These are phyloP conservation scores for Pandion haliaetus DNA, from an alignment of 2,113 vertebrate species.

Conservation along the genomic window DNA sequence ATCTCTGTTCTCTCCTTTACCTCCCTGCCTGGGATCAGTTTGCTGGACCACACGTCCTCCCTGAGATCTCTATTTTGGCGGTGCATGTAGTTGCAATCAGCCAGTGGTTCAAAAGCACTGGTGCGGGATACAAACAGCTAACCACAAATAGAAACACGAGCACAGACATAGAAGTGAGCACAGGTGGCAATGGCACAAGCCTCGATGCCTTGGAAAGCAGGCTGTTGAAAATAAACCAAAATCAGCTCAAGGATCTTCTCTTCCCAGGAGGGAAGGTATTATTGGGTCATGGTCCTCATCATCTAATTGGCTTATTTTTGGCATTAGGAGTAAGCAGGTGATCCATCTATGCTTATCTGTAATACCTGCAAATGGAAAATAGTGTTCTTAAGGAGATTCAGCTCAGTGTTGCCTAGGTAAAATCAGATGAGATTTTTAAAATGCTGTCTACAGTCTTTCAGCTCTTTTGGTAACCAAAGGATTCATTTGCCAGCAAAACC, in stretches of 20 bases:
- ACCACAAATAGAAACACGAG: background rate
- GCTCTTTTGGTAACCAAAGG: background rate
- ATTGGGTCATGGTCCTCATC: background rate
- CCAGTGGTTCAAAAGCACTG: background rate
- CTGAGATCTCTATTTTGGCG: background rate
- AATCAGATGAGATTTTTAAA: background rate
- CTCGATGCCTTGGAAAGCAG: background rate
- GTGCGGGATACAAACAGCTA: background rate
- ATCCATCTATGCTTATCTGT: background rate
- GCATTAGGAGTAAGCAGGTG: background rate
- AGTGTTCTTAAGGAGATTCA: background rate
- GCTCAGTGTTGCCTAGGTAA: background rate
- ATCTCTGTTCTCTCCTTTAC: background rate
- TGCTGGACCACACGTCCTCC: background rate
- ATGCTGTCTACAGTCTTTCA: background rate
- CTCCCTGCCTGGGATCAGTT: background rate
- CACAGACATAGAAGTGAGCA: background rate
- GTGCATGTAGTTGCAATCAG: background rate
- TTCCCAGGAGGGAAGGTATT: background rate
- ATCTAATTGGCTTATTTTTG: background rate
- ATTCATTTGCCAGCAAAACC: background rate
- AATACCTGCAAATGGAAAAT: background rate
- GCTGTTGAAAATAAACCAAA: background rate
- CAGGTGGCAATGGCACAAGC: background rate
- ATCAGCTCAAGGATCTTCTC: background rate